Conservation (phyloP, 2,113 vertebrate species). For the Bostrychus sinensis region DNA sequence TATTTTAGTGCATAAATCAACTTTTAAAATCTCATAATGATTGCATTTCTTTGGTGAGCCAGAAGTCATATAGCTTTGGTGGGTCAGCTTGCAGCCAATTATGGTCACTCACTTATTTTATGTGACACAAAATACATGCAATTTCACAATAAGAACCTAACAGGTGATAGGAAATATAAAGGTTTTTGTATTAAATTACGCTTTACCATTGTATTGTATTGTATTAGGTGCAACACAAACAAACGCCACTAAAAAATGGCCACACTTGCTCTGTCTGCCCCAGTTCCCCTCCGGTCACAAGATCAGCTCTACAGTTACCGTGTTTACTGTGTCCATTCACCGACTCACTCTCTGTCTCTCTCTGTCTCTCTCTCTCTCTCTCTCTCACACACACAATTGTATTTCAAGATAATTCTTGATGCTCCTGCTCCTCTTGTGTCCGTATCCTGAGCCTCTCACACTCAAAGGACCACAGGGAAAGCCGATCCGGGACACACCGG, state of each 20-base stretch:
- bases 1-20: too few species aligned
- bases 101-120: too few species aligned
- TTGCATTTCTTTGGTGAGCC: too few species aligned
- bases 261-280: conserved; percentile 43
- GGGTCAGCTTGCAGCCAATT: too few species aligned
- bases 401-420: conserved; percentile 74
- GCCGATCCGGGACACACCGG: conserved; percentile 65
- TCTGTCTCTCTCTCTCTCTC: conserved; percentile 30
- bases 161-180: too few species aligned
- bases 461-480: conserved; percentile 72
- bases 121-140: too few species aligned
- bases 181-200: too few species aligned
- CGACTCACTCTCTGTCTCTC: conserved; percentile 45
- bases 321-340: conserved; percentile 59
- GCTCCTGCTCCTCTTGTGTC: conserved; percentile 68
- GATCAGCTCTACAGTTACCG: conserved; percentile 61
- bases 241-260: conserved; percentile 16
- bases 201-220: neutral
- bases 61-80: too few species aligned
- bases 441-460: conserved; percentile 65
- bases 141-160: too few species aligned
- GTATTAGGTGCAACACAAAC: neutral
- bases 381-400: conserved; percentile 41
- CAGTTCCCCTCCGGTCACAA: conserved; percentile 10
- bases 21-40: too few species aligned